Evolutionary conservation across 2,888 invertebrate species (phyloP).

Genomic region (Eurytoma adleriae): DNA sequence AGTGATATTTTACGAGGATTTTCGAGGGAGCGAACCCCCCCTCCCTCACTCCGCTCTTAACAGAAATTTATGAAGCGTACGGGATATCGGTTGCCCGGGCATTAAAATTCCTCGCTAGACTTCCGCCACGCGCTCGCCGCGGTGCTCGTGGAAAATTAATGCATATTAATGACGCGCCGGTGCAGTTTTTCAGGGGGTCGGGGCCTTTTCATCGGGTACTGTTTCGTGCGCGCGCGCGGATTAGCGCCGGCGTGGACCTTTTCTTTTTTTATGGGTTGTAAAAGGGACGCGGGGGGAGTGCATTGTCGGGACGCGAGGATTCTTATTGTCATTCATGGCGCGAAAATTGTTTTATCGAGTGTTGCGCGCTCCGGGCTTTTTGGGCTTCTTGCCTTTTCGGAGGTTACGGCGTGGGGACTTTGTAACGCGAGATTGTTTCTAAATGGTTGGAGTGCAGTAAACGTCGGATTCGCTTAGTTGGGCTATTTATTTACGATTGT

Average conservation of each 20-base stretch:
- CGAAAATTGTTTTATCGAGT: constrained; percentile 53
- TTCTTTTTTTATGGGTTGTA: constrained; percentile 47
- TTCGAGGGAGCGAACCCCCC: constrained; percentile 13
- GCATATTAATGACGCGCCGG: constrained; percentile 60
- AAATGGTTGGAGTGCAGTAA: background rate
- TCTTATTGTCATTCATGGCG: constrained; percentile 25
- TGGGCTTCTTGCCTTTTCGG: background rate
- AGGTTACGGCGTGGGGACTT: background rate
- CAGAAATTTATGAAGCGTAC: constrained; percentile 53
- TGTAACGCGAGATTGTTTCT: background rate
- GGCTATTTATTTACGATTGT: too few relatives aligned
- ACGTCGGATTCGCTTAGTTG: background rate
- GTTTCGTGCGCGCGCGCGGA: background rate
- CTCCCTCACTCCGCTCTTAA: constrained; percentile 17
- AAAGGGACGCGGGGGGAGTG: constrained; percentile 8
- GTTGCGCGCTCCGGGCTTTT: constrained; percentile 12
- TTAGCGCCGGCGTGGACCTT: background rate
- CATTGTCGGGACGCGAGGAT: background rate
- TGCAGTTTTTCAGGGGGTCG: background rate
- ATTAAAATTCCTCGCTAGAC: constrained; percentile 54
- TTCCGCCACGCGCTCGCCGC: constrained; percentile 35
- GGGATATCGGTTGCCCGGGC: constrained; percentile 35
- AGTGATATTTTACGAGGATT: constrained; percentile 49
- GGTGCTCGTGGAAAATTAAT: constrained; percentile 57
- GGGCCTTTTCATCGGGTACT: background rate